Evolutionary conservation across 1,140 invertebrate species (phyloP), one percentile per base, ranked within the genome.

Genomic region (Vanessa tameamea): DNA sequence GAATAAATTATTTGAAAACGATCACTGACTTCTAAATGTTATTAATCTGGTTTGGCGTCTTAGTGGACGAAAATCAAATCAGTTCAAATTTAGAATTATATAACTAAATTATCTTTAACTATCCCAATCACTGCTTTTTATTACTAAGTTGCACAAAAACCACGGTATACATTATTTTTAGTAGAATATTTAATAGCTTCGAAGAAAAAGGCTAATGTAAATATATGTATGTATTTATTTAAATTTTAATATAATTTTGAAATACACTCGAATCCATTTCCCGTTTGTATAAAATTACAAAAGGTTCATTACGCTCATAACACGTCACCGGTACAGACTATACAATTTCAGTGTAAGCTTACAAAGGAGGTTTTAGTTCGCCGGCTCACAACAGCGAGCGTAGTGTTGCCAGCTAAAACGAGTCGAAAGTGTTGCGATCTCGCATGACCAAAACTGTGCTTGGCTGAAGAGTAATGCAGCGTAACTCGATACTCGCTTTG

Each of bases 401-500:
- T 76, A 74, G 80, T 82, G 83, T 80, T 85, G 80, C 82, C 77
- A 81, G 77, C 47, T 78, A 66, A 77, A 82, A 79, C 81, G 72
- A 82, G 83, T 82, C 81, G 81, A 86, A 86, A 89, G 83, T 87
- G 79, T 75, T 77, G 79, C 72, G 77, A 79, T 83, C 80, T 86
- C 82, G 78, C 82, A 81, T 87, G 83, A 83, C 84, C 85, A 83
- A 84, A 81, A 82, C 80, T 79, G 79, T 78, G 76, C 69, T 77
- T 73, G 79, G 78, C 74, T 78, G 78, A 82, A 87, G 87, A 84
- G 85, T 81, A 88, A 89, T 82, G 84, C 79, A 83, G 73, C 67
- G 82, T 76, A 88, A 89, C 81, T 48, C 75, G 83, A 90, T 55
- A 77, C 83, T 64, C 76, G 79, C 87, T 90, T 90, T 89, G 87